A percentile compares a stretch with the other conserved stretches of the same genome.
Evolutionary conservation across 2,113 vertebrate species (phyloP).

Genomic region (Podarcis cretensis): DNA sequence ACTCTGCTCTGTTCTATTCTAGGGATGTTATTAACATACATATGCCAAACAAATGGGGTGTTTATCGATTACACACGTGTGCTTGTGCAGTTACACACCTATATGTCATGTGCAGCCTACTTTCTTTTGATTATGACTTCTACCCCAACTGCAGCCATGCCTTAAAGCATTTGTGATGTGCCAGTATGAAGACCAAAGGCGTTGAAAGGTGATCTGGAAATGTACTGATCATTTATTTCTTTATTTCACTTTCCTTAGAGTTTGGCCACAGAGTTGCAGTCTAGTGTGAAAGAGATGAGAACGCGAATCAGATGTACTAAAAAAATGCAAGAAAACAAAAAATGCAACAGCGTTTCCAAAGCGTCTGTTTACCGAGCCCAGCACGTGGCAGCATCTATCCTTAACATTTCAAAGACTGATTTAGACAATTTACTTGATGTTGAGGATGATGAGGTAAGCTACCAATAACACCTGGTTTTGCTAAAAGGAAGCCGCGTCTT

Average conservation of each 20-base stretch:
- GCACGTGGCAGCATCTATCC: conserved; percentile 88
- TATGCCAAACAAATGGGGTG: neutral
- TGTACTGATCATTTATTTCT: neutral
- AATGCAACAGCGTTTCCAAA: conserved; percentile 73
- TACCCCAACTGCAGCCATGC: neutral
- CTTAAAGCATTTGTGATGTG: neutral
- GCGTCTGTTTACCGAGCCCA: conserved; percentile 87
- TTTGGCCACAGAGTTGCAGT: conserved; percentile 83
- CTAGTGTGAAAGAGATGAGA: conserved; percentile 80
- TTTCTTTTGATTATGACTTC: neutral
- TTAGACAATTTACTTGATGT: conserved; percentile 87
- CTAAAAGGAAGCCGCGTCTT: neutral
- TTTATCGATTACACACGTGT: neutral
- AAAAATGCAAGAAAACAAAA: conserved; percentile 60
- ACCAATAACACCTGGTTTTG: conserved; percentile 27
- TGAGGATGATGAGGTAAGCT: conserved; percentile 83
- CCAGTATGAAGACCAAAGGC: neutral
- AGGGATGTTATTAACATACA: neutral
- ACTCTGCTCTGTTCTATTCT: neutral
- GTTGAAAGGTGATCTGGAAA: neutral
- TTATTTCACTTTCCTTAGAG: conserved; percentile 64
- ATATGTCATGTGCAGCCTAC: neutral
- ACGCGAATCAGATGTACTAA: conserved; percentile 81
- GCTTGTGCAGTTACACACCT: neutral
- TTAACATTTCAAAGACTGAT: conserved; percentile 90